These are phyloP conservation scores for Zaprionus africanus DNA, from an alignment of 1,140 invertebrate species.

Conservation along the genomic window DNA sequence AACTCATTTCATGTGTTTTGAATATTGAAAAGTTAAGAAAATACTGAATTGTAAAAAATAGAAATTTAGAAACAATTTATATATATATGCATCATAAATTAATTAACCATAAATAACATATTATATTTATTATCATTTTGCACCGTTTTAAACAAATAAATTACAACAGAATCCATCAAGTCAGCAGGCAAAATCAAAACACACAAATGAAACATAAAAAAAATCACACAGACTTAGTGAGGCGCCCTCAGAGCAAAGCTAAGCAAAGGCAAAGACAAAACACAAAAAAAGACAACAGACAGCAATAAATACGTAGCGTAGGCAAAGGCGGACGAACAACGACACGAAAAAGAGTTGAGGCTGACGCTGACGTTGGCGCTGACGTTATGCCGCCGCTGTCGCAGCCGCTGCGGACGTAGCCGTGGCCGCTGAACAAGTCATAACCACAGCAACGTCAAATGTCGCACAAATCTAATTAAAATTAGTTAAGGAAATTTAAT, in stretches of 20 bases:
- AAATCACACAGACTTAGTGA: not conserved
- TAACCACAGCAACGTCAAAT: constrained; percentile 40
- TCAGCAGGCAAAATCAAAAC: constrained; percentile 33
- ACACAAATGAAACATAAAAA: constrained; percentile 31
- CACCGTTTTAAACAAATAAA: constrained; percentile 40
- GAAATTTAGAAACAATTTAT: no score
- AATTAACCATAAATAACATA: no score
- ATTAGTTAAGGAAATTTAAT: constrained; percentile 56
- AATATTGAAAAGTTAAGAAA: no score
- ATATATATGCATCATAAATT: no score
- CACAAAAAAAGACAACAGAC: constrained; percentile 53
- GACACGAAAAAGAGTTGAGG: constrained; percentile 37
- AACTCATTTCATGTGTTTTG: constrained; percentile 19
- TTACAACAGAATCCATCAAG: constrained; percentile 43
- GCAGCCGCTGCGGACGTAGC: not conserved
- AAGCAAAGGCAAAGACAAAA: constrained; percentile 23
- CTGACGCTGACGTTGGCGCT: not conserved
- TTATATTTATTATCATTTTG: not conserved
- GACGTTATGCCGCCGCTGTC: constrained; percentile 26
- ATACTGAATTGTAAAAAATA: no score
- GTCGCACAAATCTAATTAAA: constrained; percentile 65
- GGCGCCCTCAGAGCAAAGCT: constrained; percentile 15
- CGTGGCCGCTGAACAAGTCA: constrained; percentile 12
- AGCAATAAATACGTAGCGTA: constrained; percentile 58
- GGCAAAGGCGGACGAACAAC: constrained; percentile 30